phyloP scores from a whole-genome alignment of 2,113 vertebrate genomes.

The Physeter macrocephalus region DNA sequence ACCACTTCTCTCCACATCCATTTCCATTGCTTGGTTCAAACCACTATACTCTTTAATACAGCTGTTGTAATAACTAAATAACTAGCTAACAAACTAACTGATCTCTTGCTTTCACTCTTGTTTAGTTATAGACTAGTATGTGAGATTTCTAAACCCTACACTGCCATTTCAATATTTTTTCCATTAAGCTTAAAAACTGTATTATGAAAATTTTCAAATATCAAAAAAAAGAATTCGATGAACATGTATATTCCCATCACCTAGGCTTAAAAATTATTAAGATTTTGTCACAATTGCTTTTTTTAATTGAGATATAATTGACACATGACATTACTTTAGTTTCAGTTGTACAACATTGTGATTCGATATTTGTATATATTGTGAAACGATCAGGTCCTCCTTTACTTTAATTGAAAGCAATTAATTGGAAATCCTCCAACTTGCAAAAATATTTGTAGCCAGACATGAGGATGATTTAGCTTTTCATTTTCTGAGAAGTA shows the following conservation, averaged over 20 bases:
- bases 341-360: background rate
- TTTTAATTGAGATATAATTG: background rate
- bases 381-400: background rate
- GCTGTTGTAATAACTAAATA: background rate
- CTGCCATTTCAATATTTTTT: background rate
- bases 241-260: background rate
- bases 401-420: constrained; percentile 8
- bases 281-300: background rate
- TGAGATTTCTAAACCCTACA: background rate
- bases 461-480: background rate
- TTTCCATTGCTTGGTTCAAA: background rate
- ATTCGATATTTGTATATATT: background rate
- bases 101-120: background rate
- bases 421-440: background rate
- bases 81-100: background rate
- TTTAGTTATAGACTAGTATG: background rate
- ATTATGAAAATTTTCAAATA: background rate
- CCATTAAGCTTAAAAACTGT: background rate
- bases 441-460: background rate
- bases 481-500: background rate
- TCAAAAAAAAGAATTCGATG: background rate
- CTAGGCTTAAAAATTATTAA: background rate
- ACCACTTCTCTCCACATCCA: background rate
- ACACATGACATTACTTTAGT: background rate
- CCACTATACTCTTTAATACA: background rate